Conservation (phyloP, 1,140 invertebrate genomes). For the Lepidurus couesii region DNA sequence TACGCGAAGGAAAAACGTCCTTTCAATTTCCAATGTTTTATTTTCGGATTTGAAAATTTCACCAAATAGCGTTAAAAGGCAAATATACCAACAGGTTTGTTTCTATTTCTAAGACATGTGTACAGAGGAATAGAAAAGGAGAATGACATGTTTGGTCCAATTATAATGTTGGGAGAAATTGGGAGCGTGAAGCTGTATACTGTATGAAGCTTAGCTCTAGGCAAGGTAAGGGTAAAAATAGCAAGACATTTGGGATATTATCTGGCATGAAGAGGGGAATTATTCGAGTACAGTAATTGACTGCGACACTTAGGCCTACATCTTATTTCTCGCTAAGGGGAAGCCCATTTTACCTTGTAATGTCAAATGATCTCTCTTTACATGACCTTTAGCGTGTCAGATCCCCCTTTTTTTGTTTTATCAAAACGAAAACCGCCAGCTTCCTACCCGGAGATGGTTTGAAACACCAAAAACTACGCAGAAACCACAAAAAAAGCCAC, state of each 20-base stretch:
- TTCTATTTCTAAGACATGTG: neutral
- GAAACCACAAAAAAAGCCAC: no score
- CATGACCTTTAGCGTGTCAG: neutral
- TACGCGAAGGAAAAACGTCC: no score
- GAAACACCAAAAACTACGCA: no score
- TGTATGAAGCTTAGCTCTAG: neutral
- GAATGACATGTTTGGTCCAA: neutral
- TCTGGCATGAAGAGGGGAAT: neutral
- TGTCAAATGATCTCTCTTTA: neutral
- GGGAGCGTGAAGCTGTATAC: neutral
- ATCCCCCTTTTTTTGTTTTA: neutral
- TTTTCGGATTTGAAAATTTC: no score
- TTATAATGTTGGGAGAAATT: slow-evolving; percentile 1
- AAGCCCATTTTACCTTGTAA: slow-evolving; percentile 1
- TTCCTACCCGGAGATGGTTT: no score
- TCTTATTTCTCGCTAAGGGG: neutral
- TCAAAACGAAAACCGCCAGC: neutral
- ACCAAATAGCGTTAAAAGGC: no score
- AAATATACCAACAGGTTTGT: neutral
- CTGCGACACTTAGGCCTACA: neutral
- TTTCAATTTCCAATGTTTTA: no score
- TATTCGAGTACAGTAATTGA: neutral
- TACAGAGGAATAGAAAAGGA: neutral
- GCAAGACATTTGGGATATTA: neutral
- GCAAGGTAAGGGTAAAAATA: neutral